phyloP scores from a whole-genome alignment of 2,888 invertebrate genomes.

The Nemotelus nigrinus region DNA sequence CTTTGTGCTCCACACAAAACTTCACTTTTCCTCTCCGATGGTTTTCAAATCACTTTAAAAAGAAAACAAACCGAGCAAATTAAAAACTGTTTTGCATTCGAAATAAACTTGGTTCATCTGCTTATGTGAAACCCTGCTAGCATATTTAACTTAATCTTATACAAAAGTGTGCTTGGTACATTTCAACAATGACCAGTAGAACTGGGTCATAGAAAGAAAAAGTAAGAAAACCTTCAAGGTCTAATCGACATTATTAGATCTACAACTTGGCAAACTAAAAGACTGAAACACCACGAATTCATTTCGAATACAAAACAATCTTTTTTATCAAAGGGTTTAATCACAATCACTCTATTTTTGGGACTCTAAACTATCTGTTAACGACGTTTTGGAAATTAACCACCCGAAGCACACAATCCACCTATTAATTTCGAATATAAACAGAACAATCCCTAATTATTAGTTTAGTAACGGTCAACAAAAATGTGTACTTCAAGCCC shows the following conservation, averaged over 20 bases:
- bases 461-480: too few species aligned
- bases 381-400: too few species aligned
- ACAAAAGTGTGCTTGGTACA: background rate
- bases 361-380: too few species aligned
- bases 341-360: too few species aligned
- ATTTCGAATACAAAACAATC: too few species aligned
- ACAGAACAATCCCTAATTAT: background rate
- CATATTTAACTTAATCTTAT: too few species aligned
- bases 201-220: constrained; percentile 39
- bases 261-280: too few species aligned
- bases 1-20: constrained; percentile 11
- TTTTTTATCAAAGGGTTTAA: too few species aligned
- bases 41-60: constrained; percentile 19
- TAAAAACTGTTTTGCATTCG: constrained; percentile 18
- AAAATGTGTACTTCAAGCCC: background rate
- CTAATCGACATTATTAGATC: background rate
- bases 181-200: constrained; percentile 9
- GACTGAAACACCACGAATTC: too few species aligned
- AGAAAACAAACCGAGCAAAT: background rate
- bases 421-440: background rate
- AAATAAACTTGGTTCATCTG: constrained; percentile 14
- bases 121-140: background rate
- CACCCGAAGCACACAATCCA: too few species aligned
- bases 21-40: constrained; percentile 10
- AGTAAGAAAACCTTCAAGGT: constrained; percentile 28